phyloP scores from a whole-genome alignment of 2,888 invertebrate species.

The Melangyna quadrimaculata region DNA sequence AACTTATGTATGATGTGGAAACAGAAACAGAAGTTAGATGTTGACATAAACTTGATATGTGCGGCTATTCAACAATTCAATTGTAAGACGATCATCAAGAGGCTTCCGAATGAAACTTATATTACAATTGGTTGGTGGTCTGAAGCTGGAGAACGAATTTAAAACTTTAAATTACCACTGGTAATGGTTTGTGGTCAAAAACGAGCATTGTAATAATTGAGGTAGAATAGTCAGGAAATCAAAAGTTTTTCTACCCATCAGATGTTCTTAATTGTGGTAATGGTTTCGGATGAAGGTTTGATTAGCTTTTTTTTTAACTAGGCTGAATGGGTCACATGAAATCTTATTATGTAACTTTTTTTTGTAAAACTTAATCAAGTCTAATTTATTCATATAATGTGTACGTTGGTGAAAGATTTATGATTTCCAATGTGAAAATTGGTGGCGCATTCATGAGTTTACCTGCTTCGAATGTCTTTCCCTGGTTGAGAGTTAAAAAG shows the following conservation, averaged over 20 bases:
- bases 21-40: neutral
- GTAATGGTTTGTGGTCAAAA: neutral
- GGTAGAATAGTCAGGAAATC: neutral
- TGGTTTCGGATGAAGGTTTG: neutral
- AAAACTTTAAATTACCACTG: neutral
- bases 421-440: slow-evolving; percentile 50
- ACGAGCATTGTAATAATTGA: neutral
- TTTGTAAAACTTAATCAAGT: neutral
- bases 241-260: neutral
- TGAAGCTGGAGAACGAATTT: neutral
- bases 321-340: neutral
- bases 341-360: neutral
- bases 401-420: slow-evolving; percentile 38
- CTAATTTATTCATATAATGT: neutral
- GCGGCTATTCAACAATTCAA: neutral
- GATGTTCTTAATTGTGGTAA: no score
- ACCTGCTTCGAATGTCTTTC: neutral
- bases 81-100: neutral
- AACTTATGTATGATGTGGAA: neutral
- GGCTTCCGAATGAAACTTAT: neutral
- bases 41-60: neutral
- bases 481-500: neutral
- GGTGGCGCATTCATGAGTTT: slow-evolving; percentile 5
- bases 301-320: neutral
- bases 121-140: neutral